Evolutionary conservation across 2,888 invertebrate species (phyloP).

Genomic region (Timema cristinae): DNA sequence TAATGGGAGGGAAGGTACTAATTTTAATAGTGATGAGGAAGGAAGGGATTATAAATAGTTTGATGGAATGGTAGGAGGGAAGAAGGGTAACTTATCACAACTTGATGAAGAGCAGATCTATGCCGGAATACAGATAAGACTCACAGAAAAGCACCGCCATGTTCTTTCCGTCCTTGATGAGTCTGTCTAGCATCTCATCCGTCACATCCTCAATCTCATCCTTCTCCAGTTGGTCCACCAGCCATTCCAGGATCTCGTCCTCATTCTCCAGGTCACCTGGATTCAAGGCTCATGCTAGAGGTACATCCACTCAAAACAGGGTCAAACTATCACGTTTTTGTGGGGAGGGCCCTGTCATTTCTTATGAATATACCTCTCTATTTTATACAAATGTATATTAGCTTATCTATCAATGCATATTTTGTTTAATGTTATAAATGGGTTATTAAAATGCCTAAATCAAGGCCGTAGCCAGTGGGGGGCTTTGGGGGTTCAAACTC

Average conservation of each 20-base stretch:
- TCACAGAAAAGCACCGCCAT: constrained; percentile 89
- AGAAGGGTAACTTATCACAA: background rate
- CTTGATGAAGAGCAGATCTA: background rate
- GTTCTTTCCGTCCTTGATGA: constrained; percentile 83
- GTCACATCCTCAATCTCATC: constrained; percentile 95
- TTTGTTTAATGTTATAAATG: too few species aligned
- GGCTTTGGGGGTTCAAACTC: too few species aligned
- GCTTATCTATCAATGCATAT: too few species aligned
- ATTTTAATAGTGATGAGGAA: background rate
- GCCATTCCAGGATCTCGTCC: constrained; percentile 84
- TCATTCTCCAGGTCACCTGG: constrained; percentile 80
- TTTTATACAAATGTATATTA: too few species aligned
- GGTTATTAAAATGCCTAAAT: too few species aligned
- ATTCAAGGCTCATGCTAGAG: constrained; percentile 24
- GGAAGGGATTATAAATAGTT: background rate
- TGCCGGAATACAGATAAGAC: constrained; percentile 36
- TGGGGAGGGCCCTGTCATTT: too few species aligned
- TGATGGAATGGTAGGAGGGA: background rate
- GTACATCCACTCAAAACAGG: too few species aligned
- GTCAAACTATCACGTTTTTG: too few species aligned
- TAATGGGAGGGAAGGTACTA: too few species aligned
- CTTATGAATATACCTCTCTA: too few species aligned
- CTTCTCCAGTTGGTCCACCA: constrained; percentile 79
- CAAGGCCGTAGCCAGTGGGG: too few species aligned
- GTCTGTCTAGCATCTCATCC: constrained; percentile 87